These are phyloP conservation scores for Macrostomum lignano DNA, from an alignment of 1,140 invertebrate genomes.

Conservation along the genomic window DNA sequence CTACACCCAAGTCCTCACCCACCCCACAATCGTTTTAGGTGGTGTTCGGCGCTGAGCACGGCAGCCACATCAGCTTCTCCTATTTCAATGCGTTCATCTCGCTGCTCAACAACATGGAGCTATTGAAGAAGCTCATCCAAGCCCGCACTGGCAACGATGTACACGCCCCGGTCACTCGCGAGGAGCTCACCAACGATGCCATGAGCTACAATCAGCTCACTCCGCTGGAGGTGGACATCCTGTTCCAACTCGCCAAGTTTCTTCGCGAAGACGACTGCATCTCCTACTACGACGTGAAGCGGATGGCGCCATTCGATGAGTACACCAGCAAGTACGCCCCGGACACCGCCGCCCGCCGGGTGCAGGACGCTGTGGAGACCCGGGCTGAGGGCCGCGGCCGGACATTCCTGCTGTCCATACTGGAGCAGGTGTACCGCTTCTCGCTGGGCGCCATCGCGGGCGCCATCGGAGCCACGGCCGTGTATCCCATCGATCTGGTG, in stretches of 20 bases:
- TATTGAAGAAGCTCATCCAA: conserved; percentile 81
- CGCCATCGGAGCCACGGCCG: conserved; percentile 73
- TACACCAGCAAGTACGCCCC: conserved; percentile 20
- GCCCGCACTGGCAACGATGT: conserved; percentile 60
- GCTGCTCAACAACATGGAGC: conserved; percentile 87
- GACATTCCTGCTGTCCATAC: background rate
- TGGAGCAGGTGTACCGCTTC: conserved; percentile 45
- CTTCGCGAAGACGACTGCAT: conserved; percentile 65
- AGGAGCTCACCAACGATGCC: conserved; percentile 80
- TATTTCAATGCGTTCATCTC: conserved; percentile 97
- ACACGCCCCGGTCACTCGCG: conserved; percentile 64
- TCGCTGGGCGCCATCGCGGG: conserved; percentile 70
- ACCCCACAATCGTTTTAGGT: too few species aligned
- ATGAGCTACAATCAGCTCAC: conserved; percentile 88
- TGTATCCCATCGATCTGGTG: conserved; percentile 93
- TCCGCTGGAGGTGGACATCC: conserved; percentile 77
- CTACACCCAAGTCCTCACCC: too few species aligned
- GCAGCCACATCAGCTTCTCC: conserved; percentile 38
- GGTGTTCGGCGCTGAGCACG: conserved; percentile 13
- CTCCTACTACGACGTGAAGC: conserved; percentile 63
- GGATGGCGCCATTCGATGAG: conserved; percentile 45
- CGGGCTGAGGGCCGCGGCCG: background rate
- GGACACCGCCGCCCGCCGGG: conserved; percentile 13
- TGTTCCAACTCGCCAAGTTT: conserved; percentile 66
- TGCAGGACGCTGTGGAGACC: conserved; percentile 7